Evolutionary conservation across 2,888 invertebrate genomes (phyloP).

Genomic region (Apamea epomidion): DNA sequence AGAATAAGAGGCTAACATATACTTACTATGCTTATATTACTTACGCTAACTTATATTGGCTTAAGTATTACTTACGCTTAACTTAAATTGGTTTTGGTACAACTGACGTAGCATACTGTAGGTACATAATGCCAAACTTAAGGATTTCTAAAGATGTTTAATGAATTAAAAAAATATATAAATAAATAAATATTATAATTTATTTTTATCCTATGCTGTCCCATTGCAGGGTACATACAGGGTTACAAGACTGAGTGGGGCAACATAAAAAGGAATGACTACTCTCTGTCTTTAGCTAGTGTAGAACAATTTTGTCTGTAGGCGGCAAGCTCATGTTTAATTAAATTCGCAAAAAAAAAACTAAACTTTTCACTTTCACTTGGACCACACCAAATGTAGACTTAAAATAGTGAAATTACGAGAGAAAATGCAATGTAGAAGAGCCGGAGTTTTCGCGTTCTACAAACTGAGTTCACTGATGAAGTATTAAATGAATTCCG

Average conservation of each 20-base stretch:
- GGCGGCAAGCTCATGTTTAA: not conserved
- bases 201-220: too few species aligned
- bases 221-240: too few species aligned
- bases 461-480: constrained; percentile 61
- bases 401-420: constrained; percentile 58
- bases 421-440: constrained; percentile 58
- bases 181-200: too few species aligned
- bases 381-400: constrained; percentile 42
- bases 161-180: too few species aligned
- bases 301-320: too few species aligned
- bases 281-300: too few species aligned
- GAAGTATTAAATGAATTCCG: constrained; percentile 68
- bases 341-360: not conserved
- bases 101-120: not conserved
- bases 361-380: not conserved
- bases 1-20: not conserved
- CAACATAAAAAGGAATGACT: too few species aligned
- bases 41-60: too few species aligned
- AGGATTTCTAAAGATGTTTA: not conserved
- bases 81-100: too few species aligned
- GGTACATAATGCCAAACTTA: not conserved
- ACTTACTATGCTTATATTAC: too few species aligned
- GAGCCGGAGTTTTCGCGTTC: constrained; percentile 55
- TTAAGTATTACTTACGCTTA: too few species aligned
- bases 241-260: too few species aligned